Percentiles rank a stretch among this genome's conserved stretches.
Evolutionary conservation across 1,140 invertebrate genomes (phyloP).

Genomic region (Zaprionus tsacasi): DNA sequence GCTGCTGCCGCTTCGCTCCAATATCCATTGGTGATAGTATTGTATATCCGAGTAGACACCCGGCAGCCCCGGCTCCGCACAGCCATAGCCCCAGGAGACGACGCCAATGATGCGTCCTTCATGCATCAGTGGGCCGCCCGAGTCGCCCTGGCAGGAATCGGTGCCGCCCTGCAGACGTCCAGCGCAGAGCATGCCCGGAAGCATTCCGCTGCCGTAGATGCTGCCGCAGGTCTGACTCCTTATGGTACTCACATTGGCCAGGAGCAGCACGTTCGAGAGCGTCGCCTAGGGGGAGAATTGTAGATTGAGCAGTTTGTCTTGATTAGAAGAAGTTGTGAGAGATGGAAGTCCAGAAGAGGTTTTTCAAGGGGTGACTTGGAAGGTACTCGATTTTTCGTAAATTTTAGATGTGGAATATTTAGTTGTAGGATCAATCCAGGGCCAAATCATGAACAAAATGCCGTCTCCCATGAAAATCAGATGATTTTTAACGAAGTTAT

Average conservation of each 20-base stretch:
- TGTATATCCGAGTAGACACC: conserved; percentile 90
- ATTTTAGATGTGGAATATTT: no score
- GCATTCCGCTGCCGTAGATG: conserved; percentile 59
- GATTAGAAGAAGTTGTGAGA: no score
- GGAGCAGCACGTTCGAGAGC: conserved; percentile 59
- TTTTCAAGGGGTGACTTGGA: no score
- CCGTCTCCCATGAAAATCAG: no score
- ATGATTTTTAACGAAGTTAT: no score
- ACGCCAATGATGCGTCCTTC: conserved; percentile 87
- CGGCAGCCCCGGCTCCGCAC: conserved; percentile 87
- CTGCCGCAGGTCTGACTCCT: conserved; percentile 50
- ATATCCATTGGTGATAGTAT: conserved; percentile 76
- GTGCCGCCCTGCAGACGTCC: conserved; percentile 70
- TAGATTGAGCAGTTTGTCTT: no score
- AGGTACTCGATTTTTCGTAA: no score
- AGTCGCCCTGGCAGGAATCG: conserved; percentile 85
- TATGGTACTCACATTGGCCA: conserved; percentile 70
- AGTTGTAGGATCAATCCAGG: no score
- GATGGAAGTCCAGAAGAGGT: no score
- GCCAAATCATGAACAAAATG: no score
- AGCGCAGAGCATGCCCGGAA: conserved; percentile 76
- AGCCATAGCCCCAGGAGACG: conserved; percentile 90
- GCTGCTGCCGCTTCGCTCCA: conserved; percentile 42
- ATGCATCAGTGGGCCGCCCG: conserved; percentile 86
- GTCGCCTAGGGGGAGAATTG: conserved; percentile 35